Evolutionary conservation across 2,888 invertebrate species (phyloP).

Genomic region (Agonum fuliginosum): DNA sequence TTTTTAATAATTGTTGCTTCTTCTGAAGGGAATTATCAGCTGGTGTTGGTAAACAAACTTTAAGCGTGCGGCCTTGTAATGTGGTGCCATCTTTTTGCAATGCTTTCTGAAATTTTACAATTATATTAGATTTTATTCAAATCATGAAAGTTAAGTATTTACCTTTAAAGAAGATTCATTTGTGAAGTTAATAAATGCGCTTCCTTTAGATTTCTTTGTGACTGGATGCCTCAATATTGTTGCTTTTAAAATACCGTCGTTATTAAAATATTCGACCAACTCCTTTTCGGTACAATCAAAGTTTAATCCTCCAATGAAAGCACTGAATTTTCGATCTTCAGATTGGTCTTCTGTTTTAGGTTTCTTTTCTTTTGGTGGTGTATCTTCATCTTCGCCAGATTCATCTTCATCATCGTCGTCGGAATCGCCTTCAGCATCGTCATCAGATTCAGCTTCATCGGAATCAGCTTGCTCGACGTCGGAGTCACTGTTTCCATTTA

Average conservation of each 20-base stretch:
- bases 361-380: background rate
- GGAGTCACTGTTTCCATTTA: background rate
- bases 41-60: background rate
- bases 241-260: background rate
- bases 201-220: background rate
- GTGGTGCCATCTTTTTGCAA: background rate
- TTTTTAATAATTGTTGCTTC: background rate
- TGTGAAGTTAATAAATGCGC: slow-evolving; percentile 12
- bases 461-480: background rate
- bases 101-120: background rate
- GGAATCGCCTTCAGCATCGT: background rate
- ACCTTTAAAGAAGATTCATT: background rate
- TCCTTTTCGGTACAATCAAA: background rate
- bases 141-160: background rate
- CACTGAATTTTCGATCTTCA: background rate
- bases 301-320: background rate
- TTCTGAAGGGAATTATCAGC: background rate
- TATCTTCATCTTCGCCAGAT: background rate
- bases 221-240: background rate
- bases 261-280: background rate
- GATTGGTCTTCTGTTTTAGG: background rate
- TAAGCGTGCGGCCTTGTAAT: background rate
- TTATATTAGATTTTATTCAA: background rate
- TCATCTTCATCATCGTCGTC: background rate
- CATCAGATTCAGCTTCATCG: background rate